Percentiles rank a stretch among this genome's conserved stretches.
Conservation (phyloP, 2,888 invertebrate genomes). For the Megastigmus dorsalis region DNA sequence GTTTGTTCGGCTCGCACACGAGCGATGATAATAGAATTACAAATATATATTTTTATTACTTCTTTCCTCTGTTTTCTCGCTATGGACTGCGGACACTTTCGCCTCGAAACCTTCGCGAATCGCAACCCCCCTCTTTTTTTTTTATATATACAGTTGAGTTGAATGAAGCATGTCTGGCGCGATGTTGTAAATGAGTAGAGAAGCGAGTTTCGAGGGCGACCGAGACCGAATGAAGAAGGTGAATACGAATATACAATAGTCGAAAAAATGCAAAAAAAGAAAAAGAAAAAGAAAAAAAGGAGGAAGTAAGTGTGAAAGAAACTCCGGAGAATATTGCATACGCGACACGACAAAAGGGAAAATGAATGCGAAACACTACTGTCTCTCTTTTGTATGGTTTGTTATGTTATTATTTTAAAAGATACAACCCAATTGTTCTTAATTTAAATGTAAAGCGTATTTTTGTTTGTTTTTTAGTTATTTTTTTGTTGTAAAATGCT, state of each 20-base stretch:
- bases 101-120: constrained; percentile 19
- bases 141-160: constrained; percentile 6
- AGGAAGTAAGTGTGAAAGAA: constrained; percentile 1
- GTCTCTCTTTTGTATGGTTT: constrained; percentile 72
- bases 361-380: constrained; percentile 56
- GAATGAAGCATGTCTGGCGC: constrained; percentile 19
- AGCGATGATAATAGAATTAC: constrained; percentile 14
- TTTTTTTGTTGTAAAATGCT: constrained; percentile 75
- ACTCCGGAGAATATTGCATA: constrained; percentile 9
- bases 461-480: constrained; percentile 75
- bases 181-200: not conserved
- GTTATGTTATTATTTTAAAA: constrained; percentile 74
- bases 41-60: constrained; percentile 45
- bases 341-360: constrained; percentile 47
- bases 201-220: constrained; percentile 32
- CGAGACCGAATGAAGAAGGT: not conserved
- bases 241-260: not conserved
- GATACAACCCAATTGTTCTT: constrained; percentile 74
- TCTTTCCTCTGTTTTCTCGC: constrained; percentile 30
- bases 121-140: not conserved
- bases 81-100: not conserved
- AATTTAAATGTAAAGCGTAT: constrained; percentile 75
- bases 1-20: not conserved
- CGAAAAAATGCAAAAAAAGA: too few relatives aligned
- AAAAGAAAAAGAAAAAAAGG: too few relatives aligned